Evolutionary conservation across 2,888 invertebrate species (phyloP), one percentile per base, ranked within the genome.

Genomic region (Xanthorhoe designata): DNA sequence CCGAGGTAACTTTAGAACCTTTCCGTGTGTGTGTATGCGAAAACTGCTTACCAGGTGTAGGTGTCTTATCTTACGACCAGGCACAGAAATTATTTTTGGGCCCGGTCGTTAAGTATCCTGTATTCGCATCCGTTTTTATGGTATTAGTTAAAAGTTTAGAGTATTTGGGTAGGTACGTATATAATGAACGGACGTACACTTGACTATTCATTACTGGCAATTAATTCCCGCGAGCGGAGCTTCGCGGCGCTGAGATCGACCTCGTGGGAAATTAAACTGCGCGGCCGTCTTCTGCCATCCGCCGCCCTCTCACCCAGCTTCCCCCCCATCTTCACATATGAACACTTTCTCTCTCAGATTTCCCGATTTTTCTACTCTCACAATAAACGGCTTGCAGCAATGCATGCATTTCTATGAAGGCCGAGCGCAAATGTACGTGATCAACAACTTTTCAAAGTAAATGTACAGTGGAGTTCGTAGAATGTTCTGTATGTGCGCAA

Each of bases 201-300:
- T 89, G 92, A 89, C 92, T 93, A 93, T 92, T 93, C 93, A 93
- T 93, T 93, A 92, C 91, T 91, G 86, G 91, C 92, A 92, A 92
- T 93, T 92, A 93, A 93, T 91, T 92, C 93, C 93, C 92, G 91
- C 92, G 92, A 90, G 92, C 87, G 87, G 89, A 81, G 90, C 91
- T 87, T 86, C 87, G 88, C 89, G 90, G 89, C 90, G 87, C 91
- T 84, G 90, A 92, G 93, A 93, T 92, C 91, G 92, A 92, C 92
- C 93, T 93, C 93, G 90, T 92, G 93, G 93, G 93, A 93, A 93
- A 93, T 93, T 93, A 93, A 93, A 92, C 91, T 92, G 89, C 89
- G 86, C 89, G 87, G 89, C 90, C 91, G 90, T 91, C 92, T 91
- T 91, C 84, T 86, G 84, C 89, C 86, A 82, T 89, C 87, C 84